These are phyloP conservation scores for Oppia nitens DNA, from an alignment of 1,140 invertebrate genomes.

Conservation along the genomic window DNA sequence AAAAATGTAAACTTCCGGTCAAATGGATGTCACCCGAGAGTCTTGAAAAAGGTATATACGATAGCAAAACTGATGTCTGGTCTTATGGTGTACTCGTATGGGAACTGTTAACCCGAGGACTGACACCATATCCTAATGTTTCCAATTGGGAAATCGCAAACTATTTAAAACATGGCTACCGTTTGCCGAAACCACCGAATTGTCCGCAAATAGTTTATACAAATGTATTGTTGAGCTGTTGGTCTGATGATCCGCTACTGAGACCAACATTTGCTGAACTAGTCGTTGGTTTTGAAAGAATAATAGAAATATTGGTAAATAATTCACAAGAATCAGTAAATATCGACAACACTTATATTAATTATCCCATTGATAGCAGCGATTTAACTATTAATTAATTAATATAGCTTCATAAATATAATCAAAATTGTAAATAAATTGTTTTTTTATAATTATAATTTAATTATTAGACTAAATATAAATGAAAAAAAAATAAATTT, in stretches of 20 bases:
- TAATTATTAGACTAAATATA: no score
- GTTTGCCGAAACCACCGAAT: conserved; percentile 49
- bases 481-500: no score
- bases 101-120: conserved; percentile 61
- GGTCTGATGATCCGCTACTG: conserved; percentile 59
- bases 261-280: conserved; percentile 47
- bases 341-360: no score
- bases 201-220: conserved; percentile 14
- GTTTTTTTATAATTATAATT: no score
- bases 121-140: conserved; percentile 52
- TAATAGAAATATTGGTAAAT: no score
- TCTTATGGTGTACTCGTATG: conserved; percentile 60
- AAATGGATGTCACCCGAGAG: conserved; percentile 99
- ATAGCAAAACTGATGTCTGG: conserved; percentile 58
- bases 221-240: conserved; percentile 49
- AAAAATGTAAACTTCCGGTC: conserved; percentile 74
- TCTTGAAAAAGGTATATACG: conserved; percentile 35
- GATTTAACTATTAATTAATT: no score
- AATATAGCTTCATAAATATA: no score
- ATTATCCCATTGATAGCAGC: no score
- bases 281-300: no score
- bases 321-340: no score
- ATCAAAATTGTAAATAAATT: no score
- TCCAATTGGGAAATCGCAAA: conserved; percentile 41
- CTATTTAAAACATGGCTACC: conserved; percentile 44